Base-by-base conservation (phyloP, 2,113 vertebrate species). In the Amblyopsis rosae region DNA sequence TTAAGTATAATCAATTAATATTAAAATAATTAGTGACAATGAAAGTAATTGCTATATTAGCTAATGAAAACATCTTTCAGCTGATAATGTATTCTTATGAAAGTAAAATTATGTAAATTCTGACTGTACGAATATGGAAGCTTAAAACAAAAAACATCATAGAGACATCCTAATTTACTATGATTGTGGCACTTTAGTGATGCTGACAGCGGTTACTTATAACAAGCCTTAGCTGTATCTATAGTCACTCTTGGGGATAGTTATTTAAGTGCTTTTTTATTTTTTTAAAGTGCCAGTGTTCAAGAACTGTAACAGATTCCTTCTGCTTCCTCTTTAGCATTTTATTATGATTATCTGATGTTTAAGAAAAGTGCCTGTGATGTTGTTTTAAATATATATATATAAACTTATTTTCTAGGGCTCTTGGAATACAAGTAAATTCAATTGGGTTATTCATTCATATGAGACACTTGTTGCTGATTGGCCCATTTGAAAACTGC, bases 41-140 rank as follows among this genome's bases (percentile, higher is more conserved):
- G 58, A 70, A 75, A 67, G 70, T 32, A 67, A 68, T 62, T 75
- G 70, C 70, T 19, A 15, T 74, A 73, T 70, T 81, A 72, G 75
- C 49, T 82, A 65, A 50, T 50, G 17, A 16, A 50, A 41, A 41
- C 35, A 41, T 41, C 35, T 41, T 41, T 41, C 35, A 6, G 35
- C 35, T 41, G 35, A 41, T 41, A 41, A 41, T 41, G 35, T 41
- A 41, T 41, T 41, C 35, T 6, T 41, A 6, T 41, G 6, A 41
- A 41, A 41, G 35, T 41, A 41, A 5, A 41, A 1, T 41, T 41
- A 41, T 8, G 35, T 41, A 5, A 41, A 41, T 51, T 33, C 12
- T 35, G 56, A 35, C 59, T 3, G 41, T 48, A 48, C 17, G 50
- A 45, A 19, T 4, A 49, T 41, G 4, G 35, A 41, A 41, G 35